Percentiles rank a stretch among this genome's conserved stretches.
Evolutionary conservation across 2,797 vertebrate species (phyloP).

Genomic region (Poeciliopsis turneri): DNA sequence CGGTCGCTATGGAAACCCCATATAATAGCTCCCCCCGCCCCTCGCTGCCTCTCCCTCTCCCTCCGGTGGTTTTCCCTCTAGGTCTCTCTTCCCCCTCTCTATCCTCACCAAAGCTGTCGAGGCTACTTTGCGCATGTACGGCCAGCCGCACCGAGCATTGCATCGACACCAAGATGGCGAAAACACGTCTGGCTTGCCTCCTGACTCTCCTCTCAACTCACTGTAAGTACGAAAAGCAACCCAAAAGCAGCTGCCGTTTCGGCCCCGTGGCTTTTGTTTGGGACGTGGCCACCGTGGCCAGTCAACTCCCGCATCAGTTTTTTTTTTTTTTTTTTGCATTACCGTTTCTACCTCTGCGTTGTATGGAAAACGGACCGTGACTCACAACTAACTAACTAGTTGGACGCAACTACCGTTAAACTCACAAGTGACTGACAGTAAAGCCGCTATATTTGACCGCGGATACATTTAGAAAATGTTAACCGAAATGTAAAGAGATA

Average conservation of each 20-base stretch:
- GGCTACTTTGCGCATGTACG: conserved; percentile 84
- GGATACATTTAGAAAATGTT: background rate
- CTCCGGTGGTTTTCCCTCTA: conserved; percentile 18
- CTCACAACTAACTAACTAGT: conserved; percentile 2
- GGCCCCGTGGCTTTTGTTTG: background rate
- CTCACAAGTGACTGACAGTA: background rate
- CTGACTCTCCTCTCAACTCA: conserved; percentile 83
- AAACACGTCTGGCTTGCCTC: conserved; percentile 79
- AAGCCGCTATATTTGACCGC: background rate
- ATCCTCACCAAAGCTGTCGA: conserved; percentile 71
- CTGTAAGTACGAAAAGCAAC: conserved; percentile 75
- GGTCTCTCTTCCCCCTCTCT: conserved; percentile 64
- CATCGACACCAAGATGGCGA: conserved; percentile 87
- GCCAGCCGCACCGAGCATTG: conserved; percentile 71
- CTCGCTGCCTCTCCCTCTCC: conserved; percentile 29
- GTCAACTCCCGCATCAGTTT: conserved; percentile 13
- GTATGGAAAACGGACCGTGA: background rate
- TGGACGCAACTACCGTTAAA: background rate
- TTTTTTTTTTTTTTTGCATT: background rate
- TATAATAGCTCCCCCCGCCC: conserved; percentile 55
- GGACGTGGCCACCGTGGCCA: background rate
- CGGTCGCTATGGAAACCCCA: conserved; percentile 79
- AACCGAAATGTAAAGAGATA: background rate
- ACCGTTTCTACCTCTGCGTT: background rate
- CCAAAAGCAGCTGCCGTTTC: background rate